Percentiles rank a stretch among this genome's conserved stretches.
Conservation (phyloP, 2,888 invertebrate genomes). For the Spisula solida region DNA sequence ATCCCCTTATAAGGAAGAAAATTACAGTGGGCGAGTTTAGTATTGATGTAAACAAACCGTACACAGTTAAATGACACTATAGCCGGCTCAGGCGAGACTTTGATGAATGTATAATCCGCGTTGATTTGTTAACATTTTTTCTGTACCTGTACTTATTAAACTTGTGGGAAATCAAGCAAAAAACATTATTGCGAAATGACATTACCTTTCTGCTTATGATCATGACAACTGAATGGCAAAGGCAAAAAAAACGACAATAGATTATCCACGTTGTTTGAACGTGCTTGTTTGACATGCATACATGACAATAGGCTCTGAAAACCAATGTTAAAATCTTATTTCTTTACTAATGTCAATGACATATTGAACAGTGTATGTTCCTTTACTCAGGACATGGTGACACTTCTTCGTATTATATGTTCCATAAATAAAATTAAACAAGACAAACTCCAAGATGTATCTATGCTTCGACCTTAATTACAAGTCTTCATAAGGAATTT, state of each 20-base stretch:
- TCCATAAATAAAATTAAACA: too few relatives aligned
- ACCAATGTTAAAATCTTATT: too few relatives aligned
- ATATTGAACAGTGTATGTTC: too few relatives aligned
- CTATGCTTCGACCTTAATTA: too few relatives aligned
- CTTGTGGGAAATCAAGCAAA: conserved; percentile 20
- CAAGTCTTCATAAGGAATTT: too few relatives aligned
- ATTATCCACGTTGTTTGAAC: neutral
- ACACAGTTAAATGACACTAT: conserved; percentile 33
- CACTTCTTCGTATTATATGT: too few relatives aligned
- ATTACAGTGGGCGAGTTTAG: conserved; percentile 32
- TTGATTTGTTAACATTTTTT: conserved; percentile 22
- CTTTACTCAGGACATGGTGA: too few relatives aligned
- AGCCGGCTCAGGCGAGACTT: conserved; percentile 26
- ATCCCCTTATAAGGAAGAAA: conserved; percentile 40
- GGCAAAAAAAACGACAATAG: neutral
- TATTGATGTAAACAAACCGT: conserved; percentile 43
- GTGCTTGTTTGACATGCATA: neutral
- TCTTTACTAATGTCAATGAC: too few relatives aligned
- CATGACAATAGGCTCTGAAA: neutral
- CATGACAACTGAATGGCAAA: conserved; percentile 1
- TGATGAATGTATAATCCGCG: conserved; percentile 12
- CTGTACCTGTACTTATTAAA: conserved; percentile 44
- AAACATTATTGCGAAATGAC: conserved; percentile 15
- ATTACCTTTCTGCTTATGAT: conserved; percentile 4
- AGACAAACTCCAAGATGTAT: too few relatives aligned